A percentile compares a stretch with the other conserved stretches of the same genome.
Evolutionary conservation across 2,113 vertebrate species (phyloP).

Genomic region (Microtus pennsylvanicus): DNA sequence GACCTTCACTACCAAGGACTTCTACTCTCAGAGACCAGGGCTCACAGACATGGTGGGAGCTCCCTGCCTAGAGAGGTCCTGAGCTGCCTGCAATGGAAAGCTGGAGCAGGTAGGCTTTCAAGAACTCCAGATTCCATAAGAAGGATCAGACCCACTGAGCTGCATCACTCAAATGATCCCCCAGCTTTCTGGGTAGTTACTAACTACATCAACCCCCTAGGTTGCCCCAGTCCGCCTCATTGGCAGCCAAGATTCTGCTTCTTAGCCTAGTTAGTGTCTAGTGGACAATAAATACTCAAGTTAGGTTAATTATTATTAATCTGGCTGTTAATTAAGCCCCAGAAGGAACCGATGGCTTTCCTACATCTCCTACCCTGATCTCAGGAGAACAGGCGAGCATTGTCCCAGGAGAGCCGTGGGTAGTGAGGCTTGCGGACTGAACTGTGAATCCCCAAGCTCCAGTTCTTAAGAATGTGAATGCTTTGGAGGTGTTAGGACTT

Average conservation of each 20-base stretch:
- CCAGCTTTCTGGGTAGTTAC: too few relatives aligned
- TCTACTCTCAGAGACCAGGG: too few relatives aligned
- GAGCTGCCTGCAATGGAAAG: too few relatives aligned
- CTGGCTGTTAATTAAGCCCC: not conserved
- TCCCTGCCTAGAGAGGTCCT: too few relatives aligned
- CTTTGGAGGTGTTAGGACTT: not conserved
- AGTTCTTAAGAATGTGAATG: not conserved
- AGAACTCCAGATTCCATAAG: not conserved
- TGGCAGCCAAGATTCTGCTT: not conserved
- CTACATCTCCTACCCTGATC: not conserved
- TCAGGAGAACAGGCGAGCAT: not conserved
- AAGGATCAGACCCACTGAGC: not conserved
- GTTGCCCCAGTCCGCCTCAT: not conserved
- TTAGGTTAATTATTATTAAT: not conserved
- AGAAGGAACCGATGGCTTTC: not conserved
- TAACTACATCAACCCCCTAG: not conserved
- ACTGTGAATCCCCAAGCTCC: not conserved
- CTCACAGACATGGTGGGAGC: too few relatives aligned
- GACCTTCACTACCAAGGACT: too few relatives aligned
- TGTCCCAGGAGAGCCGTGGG: not conserved
- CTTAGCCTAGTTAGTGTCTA: not conserved
- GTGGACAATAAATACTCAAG: not conserved
- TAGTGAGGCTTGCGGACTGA: not conserved
- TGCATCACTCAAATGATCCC: not conserved
- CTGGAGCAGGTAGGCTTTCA: too few relatives aligned